Conservation (phyloP, 2,113 vertebrate species). For the Neomonachus schauinslandi region DNA sequence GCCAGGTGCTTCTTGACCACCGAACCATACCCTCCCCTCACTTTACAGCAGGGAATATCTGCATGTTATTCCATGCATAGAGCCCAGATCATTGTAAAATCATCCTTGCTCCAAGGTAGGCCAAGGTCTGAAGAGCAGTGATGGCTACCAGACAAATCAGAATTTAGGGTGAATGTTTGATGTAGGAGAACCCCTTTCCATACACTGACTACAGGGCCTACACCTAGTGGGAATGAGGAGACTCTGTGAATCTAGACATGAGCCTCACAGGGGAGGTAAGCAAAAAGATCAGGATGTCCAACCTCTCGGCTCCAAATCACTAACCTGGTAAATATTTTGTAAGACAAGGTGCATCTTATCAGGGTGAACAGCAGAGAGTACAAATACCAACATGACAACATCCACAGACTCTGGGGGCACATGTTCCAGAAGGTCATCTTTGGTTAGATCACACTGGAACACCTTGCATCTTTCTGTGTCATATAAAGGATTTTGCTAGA, state of each 20-base stretch:
- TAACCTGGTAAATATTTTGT: slow-evolving; percentile 93
- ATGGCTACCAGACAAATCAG: neutral
- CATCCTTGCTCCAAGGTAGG: neutral
- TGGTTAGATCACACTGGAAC: slow-evolving; percentile 97
- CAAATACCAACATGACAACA: slow-evolving; percentile 93
- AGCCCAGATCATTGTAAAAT: neutral
- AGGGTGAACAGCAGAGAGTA: slow-evolving; percentile 96
- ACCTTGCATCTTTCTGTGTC: slow-evolving; percentile 89
- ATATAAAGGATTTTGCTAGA: slow-evolving; percentile 93
- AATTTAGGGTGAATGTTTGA: neutral
- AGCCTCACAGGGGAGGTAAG: neutral
- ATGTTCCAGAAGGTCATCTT: slow-evolving; percentile 90
- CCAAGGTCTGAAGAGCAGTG: neutral
- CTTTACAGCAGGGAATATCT: neutral
- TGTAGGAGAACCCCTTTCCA: neutral
- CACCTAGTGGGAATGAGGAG: neutral
- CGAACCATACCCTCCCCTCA: neutral
- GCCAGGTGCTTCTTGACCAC: neutral
- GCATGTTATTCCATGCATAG: neutral
- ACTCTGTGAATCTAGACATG: neutral
- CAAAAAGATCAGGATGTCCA: neutral
- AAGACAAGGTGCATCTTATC: slow-evolving; percentile 95
- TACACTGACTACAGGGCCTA: neutral
- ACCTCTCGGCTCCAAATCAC: neutral
- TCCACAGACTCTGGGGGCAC: slow-evolving; percentile 91